Evolutionary conservation across 2,797 vertebrate genomes (phyloP).

Genomic region (Menidia menidia): DNA sequence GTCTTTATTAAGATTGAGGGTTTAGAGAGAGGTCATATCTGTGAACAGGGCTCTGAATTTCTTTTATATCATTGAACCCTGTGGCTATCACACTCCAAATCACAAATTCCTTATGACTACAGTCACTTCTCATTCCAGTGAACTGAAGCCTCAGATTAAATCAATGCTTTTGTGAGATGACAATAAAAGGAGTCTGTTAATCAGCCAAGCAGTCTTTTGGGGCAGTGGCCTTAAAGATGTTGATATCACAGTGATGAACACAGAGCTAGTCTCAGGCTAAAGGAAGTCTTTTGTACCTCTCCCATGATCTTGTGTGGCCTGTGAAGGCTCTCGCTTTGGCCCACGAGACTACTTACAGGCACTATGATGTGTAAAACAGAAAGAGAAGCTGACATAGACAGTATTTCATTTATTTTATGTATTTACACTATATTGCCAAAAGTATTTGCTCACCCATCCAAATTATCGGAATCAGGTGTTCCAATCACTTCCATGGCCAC

Average conservation of each 20-base stretch:
- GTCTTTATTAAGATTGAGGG: slow-evolving; percentile 56
- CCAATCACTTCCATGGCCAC: no score
- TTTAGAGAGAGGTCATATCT: slow-evolving; percentile 71
- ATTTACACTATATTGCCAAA: no score
- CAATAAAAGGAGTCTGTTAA: slow-evolving; percentile 75
- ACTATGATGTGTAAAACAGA: slow-evolving; percentile 47
- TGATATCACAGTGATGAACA: slow-evolving; percentile 67
- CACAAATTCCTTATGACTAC: slow-evolving; percentile 68
- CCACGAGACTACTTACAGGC: slow-evolving; percentile 49
- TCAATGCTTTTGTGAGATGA: slow-evolving; percentile 76
- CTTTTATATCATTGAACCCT: slow-evolving; percentile 70
- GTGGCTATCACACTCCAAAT: slow-evolving; percentile 69
- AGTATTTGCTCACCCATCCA: no score
- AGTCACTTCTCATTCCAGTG: slow-evolving; percentile 73
- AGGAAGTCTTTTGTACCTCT: slow-evolving; percentile 68
- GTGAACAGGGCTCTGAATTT: slow-evolving; percentile 60
- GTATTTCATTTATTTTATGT: slow-evolving; percentile 13
- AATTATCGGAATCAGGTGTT: no score
- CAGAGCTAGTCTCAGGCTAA: slow-evolving; percentile 51
- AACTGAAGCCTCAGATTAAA: slow-evolving; percentile 75
- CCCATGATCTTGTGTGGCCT: slow-evolving; percentile 64
- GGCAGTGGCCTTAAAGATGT: slow-evolving; percentile 53
- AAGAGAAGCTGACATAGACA: slow-evolving; percentile 17
- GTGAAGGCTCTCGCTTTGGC: slow-evolving; percentile 43
- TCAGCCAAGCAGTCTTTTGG: slow-evolving; percentile 48